phyloP scores from a whole-genome alignment of 2,888 invertebrate genomes.

The Amiota mariae region DNA sequence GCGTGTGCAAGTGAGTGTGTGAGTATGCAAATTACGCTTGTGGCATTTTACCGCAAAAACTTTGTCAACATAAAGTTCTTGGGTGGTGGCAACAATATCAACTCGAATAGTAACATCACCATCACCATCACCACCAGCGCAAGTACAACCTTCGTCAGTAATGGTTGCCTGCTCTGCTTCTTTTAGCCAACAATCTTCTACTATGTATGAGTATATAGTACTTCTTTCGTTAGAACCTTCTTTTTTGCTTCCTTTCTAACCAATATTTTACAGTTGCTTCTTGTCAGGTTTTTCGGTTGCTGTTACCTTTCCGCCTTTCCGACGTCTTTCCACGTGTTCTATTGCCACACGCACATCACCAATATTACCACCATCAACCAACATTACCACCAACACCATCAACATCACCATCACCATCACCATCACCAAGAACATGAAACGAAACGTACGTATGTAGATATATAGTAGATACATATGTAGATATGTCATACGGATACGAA shows the following conservation, averaged over 20 bases:
- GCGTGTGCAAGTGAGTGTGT: conserved; percentile 38
- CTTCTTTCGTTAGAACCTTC: too few relatives aligned
- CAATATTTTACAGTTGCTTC: conserved; percentile 28
- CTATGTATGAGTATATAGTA: too few relatives aligned
- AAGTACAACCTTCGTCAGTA: neutral
- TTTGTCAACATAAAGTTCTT: conserved; percentile 65
- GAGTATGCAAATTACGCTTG: conserved; percentile 63
- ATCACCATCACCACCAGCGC: neutral
- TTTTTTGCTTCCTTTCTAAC: neutral
- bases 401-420: conserved; percentile 4
- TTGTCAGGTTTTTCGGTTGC: conserved; percentile 28
- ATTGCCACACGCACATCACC: too few relatives aligned
- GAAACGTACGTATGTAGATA: too few relatives aligned
- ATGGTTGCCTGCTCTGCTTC: neutral
- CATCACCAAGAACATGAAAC: neutral
- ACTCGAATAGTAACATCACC: neutral
- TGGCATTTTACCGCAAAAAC: conserved; percentile 67
- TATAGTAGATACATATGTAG: too few relatives aligned
- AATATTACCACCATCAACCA: too few relatives aligned
- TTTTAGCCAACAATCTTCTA: neutral
- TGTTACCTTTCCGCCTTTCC: neutral
- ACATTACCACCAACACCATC: too few relatives aligned
- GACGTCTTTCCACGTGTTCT: too few relatives aligned
- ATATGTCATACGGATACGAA: neutral
- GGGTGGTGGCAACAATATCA: conserved; percentile 27